These are phyloP conservation scores for Rhabdophis nuchalis DNA, from an alignment of 2,797 vertebrate genomes.

Conservation along the genomic window DNA sequence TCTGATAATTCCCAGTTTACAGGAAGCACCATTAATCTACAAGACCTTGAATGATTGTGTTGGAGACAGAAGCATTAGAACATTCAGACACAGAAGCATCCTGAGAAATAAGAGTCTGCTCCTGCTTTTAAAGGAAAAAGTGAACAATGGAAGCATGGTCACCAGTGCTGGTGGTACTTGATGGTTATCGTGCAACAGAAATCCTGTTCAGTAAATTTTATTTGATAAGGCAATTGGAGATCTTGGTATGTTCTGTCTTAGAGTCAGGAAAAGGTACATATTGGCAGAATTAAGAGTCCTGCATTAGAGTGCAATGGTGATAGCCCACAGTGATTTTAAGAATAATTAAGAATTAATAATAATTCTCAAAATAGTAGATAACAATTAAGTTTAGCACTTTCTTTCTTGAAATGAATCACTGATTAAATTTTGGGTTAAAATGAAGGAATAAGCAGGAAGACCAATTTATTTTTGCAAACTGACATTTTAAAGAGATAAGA, in stretches of 20 bases:
- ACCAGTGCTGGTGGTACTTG: conserved; percentile 39
- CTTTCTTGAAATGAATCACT: background rate
- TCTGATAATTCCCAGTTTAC: conserved; percentile 85
- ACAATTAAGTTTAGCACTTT: background rate
- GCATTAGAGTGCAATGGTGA: background rate
- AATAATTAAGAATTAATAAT: background rate
- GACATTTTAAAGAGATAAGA: background rate
- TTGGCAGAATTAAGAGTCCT: conserved; percentile 21
- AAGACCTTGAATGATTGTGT: conserved; percentile 80
- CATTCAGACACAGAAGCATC: conserved; percentile 7
- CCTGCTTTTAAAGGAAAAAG: conserved; percentile 38
- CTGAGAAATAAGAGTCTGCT: conserved; percentile 32
- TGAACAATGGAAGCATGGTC: background rate
- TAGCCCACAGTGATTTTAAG: background rate
- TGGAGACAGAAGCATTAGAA: conserved; percentile 31
- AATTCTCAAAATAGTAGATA: background rate
- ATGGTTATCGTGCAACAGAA: conserved; percentile 34
- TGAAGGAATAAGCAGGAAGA: background rate
- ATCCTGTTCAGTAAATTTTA: conserved; percentile 49
- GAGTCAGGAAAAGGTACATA: conserved; percentile 9
- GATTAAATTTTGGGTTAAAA: background rate
- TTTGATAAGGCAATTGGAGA: conserved; percentile 50
- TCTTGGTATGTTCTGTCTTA: conserved; percentile 40
- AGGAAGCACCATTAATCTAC: conserved; percentile 91
- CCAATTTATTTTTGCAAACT: background rate